These are phyloP conservation scores for Chorisops tibialis DNA, from an alignment of 2,888 invertebrate genomes.

Conservation along the genomic window DNA sequence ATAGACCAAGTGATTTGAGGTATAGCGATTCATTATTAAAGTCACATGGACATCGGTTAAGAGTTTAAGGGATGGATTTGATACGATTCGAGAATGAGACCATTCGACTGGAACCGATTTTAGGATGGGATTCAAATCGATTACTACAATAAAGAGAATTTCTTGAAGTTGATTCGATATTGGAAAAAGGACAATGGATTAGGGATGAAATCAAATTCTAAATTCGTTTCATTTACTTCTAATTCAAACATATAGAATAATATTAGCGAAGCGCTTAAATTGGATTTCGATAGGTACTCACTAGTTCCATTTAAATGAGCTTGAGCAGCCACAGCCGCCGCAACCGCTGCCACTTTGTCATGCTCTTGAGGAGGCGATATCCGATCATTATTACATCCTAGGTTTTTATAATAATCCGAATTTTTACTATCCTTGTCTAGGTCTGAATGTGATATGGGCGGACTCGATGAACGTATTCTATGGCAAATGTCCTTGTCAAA, in stretches of 20 bases:
- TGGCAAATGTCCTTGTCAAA: slow-evolving; percentile 48
- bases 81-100: not conserved
- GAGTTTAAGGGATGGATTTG: slow-evolving; percentile 3
- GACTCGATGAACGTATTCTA: slow-evolving; percentile 42
- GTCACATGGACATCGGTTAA: slow-evolving; percentile 12
- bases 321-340: slow-evolving; percentile 55
- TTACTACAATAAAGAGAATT: too few relatives aligned
- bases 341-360: slow-evolving; percentile 52
- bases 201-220: too few relatives aligned
- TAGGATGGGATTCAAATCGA: not conserved
- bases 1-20: slow-evolving; percentile 24
- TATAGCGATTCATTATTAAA: slow-evolving; percentile 22
- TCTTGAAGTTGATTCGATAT: too few relatives aligned
- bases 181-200: too few relatives aligned
- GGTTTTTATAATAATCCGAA: slow-evolving; percentile 49
- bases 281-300: slow-evolving; percentile 56
- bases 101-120: slow-evolving; percentile 2
- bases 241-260: too few relatives aligned
- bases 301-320: slow-evolving; percentile 65
- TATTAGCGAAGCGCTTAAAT: slow-evolving; percentile 32
- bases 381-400: slow-evolving; percentile 44
- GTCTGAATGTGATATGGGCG: slow-evolving; percentile 34
- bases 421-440: slow-evolving; percentile 36
- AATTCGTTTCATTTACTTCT: too few relatives aligned
- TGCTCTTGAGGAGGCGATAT: slow-evolving; percentile 41